Evolutionary conservation across 2,797 vertebrate species (phyloP).

Genomic region (Microtus obscurus): DNA sequence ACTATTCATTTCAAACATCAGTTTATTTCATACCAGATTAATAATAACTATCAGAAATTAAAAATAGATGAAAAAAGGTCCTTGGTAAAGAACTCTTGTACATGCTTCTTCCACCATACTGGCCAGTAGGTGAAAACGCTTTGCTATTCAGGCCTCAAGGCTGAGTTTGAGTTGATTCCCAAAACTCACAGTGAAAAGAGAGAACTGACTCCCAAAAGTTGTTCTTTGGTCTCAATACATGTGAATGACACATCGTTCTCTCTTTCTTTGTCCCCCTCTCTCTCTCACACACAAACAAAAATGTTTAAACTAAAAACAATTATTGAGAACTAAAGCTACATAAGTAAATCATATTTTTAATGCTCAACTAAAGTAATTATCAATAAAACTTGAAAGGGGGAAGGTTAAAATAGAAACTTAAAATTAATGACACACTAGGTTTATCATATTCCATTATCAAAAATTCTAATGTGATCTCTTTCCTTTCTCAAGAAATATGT

Average conservation of each 20-base stretch:
- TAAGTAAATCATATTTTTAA: slow-evolving; percentile 12
- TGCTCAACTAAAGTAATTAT: slow-evolving; percentile 4
- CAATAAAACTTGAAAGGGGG: slow-evolving; percentile 23
- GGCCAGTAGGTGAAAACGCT: background rate
- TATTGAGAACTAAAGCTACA: background rate
- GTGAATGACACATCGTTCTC: background rate
- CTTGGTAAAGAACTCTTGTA: background rate
- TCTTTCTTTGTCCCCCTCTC: background rate
- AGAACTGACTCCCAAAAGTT: background rate
- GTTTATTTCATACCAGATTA: background rate
- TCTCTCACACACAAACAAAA: background rate
- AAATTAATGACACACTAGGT: slow-evolving; percentile 18
- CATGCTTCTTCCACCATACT: background rate
- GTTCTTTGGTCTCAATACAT: background rate
- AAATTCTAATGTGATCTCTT: background rate
- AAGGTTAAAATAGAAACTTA: slow-evolving; percentile 31
- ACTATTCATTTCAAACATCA: background rate
- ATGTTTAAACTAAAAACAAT: background rate
- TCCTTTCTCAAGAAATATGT: slow-evolving; percentile 40
- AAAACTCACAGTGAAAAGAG: background rate
- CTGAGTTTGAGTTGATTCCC: background rate
- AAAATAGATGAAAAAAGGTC: slow-evolving; percentile 10
- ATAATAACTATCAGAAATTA: slow-evolving; percentile 27
- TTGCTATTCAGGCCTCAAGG: background rate
- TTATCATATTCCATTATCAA: background rate